phyloP scores from a whole-genome alignment of 2,888 invertebrate genomes.

The Clitarchus hookeri region DNA sequence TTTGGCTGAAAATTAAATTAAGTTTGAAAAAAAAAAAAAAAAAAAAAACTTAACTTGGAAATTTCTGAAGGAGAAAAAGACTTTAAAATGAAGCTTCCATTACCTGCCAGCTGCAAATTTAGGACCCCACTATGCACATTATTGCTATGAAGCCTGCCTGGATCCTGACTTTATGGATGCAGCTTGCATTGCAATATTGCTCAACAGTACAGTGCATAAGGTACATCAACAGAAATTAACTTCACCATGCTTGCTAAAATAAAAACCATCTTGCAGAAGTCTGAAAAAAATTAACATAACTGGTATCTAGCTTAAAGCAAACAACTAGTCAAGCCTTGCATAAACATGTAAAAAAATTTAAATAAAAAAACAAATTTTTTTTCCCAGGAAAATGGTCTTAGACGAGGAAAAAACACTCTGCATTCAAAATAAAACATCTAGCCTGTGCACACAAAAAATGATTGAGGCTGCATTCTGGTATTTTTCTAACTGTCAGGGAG shows the following conservation, averaged over 20 bases:
- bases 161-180: background rate
- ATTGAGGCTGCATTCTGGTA: background rate
- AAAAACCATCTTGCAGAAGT: slow-evolving; percentile 23
- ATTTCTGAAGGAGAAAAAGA: background rate
- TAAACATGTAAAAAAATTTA: background rate
- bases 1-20: background rate
- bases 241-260: slow-evolving; percentile 24
- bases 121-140: slow-evolving; percentile 17
- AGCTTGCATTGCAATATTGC: slow-evolving; percentile 12
- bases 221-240: slow-evolving; percentile 20
- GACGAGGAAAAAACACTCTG: background rate
- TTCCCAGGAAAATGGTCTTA: background rate
- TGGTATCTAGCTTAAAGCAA: slow-evolving; percentile 8
- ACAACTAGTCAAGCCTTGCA: background rate
- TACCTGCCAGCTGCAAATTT: slow-evolving; percentile 23
- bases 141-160: background rate
- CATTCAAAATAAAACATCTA: background rate
- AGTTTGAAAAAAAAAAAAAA: background rate
- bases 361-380: background rate
- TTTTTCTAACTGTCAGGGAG: no score
- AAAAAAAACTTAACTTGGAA: background rate
- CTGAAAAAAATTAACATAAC: slow-evolving; percentile 27
- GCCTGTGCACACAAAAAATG: background rate
- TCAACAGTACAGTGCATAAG: slow-evolving; percentile 15
- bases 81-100: background rate